phyloP scores from a whole-genome alignment of 1,140 invertebrate species.

The Drosophila tropicalis region DNA sequence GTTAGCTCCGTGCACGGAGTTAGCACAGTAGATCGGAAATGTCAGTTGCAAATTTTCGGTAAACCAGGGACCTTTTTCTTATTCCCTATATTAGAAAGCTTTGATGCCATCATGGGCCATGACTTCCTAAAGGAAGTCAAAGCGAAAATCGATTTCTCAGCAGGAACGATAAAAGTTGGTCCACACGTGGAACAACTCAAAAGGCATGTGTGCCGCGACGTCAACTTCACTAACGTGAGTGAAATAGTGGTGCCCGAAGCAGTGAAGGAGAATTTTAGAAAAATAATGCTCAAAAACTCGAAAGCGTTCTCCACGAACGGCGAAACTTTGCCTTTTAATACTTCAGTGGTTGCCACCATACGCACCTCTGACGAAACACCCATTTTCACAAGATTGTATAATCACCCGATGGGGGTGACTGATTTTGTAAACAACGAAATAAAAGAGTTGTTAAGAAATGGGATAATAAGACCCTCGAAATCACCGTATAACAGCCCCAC shows the following conservation, averaged over 20 bases:
- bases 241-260: not conserved
- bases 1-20: too few species aligned
- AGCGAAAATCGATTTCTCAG: not conserved
- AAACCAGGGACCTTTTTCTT: too few species aligned
- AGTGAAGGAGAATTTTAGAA: not conserved
- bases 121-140: too few species aligned
- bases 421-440: not conserved
- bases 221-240: not conserved
- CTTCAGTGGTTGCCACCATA: not conserved
- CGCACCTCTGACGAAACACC: not conserved
- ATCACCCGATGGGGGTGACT: not conserved
- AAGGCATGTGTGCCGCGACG: not conserved
- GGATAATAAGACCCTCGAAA: too few species aligned
- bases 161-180: not conserved
- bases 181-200: not conserved
- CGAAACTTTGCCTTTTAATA: not conserved
- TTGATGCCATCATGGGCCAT: too few species aligned
- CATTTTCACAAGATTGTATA: not conserved
- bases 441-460: not conserved
- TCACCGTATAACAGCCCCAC: too few species aligned
- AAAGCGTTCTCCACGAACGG: not conserved
- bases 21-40: too few species aligned
- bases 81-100: too few species aligned
- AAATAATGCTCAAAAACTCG: too few species aligned
- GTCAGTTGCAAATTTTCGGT: too few species aligned